These are phyloP conservation scores for Sebastes hubbsi DNA, from an alignment of 2,797 vertebrate species.

Conservation along the genomic window DNA sequence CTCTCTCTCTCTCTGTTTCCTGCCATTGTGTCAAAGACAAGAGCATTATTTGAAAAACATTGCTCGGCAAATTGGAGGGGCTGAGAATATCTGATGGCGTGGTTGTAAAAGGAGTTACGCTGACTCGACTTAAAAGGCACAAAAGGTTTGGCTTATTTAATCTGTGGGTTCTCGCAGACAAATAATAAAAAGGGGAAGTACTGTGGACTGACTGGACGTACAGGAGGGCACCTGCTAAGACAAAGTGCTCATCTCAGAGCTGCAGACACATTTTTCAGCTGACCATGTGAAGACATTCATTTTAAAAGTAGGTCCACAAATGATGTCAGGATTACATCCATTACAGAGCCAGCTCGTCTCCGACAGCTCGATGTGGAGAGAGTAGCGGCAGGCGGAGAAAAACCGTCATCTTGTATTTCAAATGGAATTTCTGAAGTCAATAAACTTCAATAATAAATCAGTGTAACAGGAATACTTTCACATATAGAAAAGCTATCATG, in stretches of 20 bases:
- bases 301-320: conserved; percentile 53
- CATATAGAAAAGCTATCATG: fast-evolving
- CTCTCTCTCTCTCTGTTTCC: conserved; percentile 12
- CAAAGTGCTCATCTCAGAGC: conserved; percentile 49
- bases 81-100: conserved; percentile 63
- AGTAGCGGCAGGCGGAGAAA: conserved; percentile 3
- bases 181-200: background rate
- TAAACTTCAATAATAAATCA: background rate
- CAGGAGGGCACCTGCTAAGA: conserved; percentile 38
- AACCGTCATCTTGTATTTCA: background rate
- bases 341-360: conserved; percentile 8
- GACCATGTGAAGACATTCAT: conserved; percentile 42
- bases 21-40: conserved; percentile 68
- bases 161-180: conserved; percentile 31
- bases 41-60: conserved; percentile 52
- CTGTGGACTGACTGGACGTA: conserved; percentile 16
- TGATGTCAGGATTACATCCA: conserved; percentile 41
- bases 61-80: conserved; percentile 59
- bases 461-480: background rate
- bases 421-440: conserved; percentile 5
- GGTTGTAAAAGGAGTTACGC: conserved; percentile 46
- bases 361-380: background rate
- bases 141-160: conserved; percentile 67
- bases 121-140: conserved; percentile 69
- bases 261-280: conserved; percentile 37